Evolutionary conservation across 2,888 invertebrate genomes (phyloP).

Genomic region (Sesamia inferens): DNA sequence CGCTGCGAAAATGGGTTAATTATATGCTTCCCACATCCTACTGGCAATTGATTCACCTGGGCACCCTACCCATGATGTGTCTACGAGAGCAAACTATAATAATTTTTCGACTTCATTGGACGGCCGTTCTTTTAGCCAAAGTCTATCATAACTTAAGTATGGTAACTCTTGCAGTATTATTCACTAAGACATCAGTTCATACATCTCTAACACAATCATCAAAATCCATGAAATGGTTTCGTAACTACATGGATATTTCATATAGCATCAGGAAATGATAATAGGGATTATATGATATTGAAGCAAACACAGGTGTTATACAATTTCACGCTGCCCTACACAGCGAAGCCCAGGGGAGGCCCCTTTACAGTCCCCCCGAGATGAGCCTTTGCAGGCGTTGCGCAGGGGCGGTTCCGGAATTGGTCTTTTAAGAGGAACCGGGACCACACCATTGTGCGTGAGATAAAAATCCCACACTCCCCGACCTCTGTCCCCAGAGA

Average conservation of each 20-base stretch:
- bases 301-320: neutral
- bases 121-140: neutral
- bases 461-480: no score
- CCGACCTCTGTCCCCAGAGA: no score
- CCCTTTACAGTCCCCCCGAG: no score
- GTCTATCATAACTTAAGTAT: neutral
- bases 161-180: neutral
- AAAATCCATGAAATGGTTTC: neutral
- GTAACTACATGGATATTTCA: neutral
- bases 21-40: neutral
- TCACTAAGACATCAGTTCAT: neutral
- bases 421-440: no score
- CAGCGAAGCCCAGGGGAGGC: no score
- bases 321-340: neutral
- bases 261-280: neutral
- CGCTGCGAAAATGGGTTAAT: neutral
- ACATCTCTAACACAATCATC: neutral
- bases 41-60: neutral
- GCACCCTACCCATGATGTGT: no score
- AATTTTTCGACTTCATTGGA: neutral
- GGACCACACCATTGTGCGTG: no score
- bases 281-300: neutral
- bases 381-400: no score
- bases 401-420: no score
- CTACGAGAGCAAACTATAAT: neutral